Percentiles rank a stretch among this genome's conserved stretches.
Evolutionary conservation across 2,797 vertebrate genomes (phyloP).

Genomic region (Oophaga sylvatica): DNA sequence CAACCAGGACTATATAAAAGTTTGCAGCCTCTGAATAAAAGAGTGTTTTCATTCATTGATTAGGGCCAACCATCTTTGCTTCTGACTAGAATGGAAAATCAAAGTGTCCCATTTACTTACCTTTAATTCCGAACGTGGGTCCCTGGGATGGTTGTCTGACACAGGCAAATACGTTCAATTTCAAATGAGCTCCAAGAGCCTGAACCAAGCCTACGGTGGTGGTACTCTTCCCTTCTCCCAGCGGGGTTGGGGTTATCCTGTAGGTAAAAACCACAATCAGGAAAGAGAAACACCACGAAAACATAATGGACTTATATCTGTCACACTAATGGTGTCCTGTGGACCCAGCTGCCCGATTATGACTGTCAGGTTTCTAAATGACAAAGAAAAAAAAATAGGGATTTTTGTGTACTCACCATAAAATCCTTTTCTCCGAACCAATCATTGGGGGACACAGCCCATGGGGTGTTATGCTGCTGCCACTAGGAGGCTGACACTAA

Average conservation of each 20-base stretch:
- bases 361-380: too few species aligned
- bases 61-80: neutral
- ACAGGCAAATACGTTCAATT: constrained; percentile 92
- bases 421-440: too few species aligned
- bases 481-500: too few species aligned
- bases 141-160: constrained; percentile 97
- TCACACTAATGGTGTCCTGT: too few species aligned
- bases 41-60: neutral
- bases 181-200: constrained; percentile 91
- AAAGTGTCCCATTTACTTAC: constrained; percentile 67
- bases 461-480: too few species aligned
- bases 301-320: too few species aligned
- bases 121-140: constrained; percentile 98
- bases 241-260: constrained; percentile 96
- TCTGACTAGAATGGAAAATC: neutral
- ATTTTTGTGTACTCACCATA: too few species aligned
- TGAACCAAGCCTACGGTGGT: constrained; percentile 94
- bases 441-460: too few species aligned
- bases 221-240: constrained; percentile 98
- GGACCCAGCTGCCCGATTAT: too few species aligned
- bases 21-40: neutral
- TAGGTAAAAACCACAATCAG: constrained; percentile 22
- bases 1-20: neutral
- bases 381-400: too few species aligned
- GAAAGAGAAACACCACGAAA: neutral